Base-by-base conservation (phyloP, 2,797 vertebrate species). In the Hemitrygon akajei region DNA sequence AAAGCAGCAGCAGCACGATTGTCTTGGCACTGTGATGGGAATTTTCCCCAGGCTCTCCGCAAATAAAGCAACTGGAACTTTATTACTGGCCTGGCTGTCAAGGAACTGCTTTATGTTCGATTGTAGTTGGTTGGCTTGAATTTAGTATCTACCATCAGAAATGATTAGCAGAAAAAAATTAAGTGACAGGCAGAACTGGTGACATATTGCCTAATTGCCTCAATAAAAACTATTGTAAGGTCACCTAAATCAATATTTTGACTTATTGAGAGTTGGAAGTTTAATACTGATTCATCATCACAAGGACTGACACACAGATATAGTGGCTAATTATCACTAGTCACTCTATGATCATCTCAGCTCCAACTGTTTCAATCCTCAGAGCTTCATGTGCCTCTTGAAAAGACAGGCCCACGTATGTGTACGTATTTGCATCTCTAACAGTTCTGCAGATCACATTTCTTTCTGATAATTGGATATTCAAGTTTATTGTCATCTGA, bases 201-300 rank as follows among this genome's bases (percentile, higher is more conserved):
- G 84, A 87, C 84, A 87, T 58, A 58, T 18, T 66, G 58, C 30
- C 30, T 87, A 87, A 63, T 87, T 87, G 63, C 58, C 84, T 63
- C 58, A 66, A 87, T 87, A 87, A 66, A 66, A 63, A 63, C 58
- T 86, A 63, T 87, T 87, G 84, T 66, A 87, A 20, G 84, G 84
- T 87, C 84, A 63, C 27, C 16, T 6, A 20, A 87, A 87, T 87
- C 84, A 63, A 87, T 87, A 87, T 87, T 87, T 87, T 87, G 84
- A 87, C 58, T 87, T 58, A 63, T 30, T 12, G 30, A n/a, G 60
- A 14, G 58, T 66, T 87, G 84, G 58, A 7, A 56, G 84, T 87
- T 63, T 87, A 87, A 87, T 87, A 87, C 63, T 87, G 58, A 87
- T 87, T 66, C 30, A 87, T 66, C 84, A 66, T 87, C 58, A 63